These are phyloP conservation scores for Micrastur ruficollis DNA, from an alignment of 2,797 vertebrate species.

Conservation along the genomic window DNA sequence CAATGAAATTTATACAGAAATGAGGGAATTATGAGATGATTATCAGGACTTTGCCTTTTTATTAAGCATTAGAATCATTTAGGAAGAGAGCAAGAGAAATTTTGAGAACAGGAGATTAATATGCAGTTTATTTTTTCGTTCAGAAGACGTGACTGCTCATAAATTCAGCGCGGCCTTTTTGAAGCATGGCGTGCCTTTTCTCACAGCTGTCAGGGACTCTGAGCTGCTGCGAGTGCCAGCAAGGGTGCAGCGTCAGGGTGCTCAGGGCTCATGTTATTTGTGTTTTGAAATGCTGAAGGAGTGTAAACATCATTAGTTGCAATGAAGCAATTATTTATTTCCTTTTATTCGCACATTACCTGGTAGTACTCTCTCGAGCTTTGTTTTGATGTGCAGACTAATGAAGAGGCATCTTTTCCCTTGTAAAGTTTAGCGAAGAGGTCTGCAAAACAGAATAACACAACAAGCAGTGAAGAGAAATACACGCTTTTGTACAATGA, in stretches of 20 bases:
- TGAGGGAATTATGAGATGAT: neutral
- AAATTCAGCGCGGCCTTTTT: neutral
- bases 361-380: neutral
- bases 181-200: neutral
- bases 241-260: neutral
- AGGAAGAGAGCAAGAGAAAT: neutral
- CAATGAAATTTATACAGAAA: neutral
- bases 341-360: neutral
- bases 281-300: neutral
- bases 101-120: neutral
- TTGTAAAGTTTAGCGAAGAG: neutral
- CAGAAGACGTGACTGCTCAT: neutral
- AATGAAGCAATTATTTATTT: neutral
- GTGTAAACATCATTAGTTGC: neutral
- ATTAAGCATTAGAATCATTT: neutral
- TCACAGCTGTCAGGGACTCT: neutral
- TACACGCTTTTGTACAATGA: neutral
- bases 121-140: neutral
- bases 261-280: neutral
- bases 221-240: fast-evolving
- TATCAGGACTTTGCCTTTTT: neutral
- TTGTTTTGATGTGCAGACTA: neutral
- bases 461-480: neutral
- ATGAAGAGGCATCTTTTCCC: neutral
- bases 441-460: neutral